These are phyloP conservation scores for Epicampocera succincta DNA, from an alignment of 2,888 invertebrate species.

Conservation along the genomic window DNA sequence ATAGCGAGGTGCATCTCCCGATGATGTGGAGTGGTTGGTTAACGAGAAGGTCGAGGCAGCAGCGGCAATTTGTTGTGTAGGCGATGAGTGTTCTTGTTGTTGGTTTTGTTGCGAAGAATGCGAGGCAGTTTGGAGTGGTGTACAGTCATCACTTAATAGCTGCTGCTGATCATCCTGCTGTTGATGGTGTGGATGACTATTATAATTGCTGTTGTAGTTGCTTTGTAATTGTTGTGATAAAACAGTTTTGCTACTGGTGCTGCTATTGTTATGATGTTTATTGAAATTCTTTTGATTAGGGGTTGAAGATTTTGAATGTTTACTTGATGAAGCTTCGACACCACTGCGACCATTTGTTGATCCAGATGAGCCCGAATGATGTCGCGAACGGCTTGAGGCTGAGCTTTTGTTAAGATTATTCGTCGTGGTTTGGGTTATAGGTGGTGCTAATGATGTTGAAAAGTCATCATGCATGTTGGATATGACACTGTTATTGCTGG, in stretches of 20 bases:
- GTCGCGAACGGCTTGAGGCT: constrained; percentile 68
- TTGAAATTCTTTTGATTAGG: constrained; percentile 69
- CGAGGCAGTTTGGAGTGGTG: constrained; percentile 65
- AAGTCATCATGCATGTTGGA: constrained; percentile 66
- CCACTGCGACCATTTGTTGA: constrained; percentile 56
- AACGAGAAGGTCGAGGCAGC: constrained; percentile 76
- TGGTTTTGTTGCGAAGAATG: constrained; percentile 67
- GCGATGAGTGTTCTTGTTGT: constrained; percentile 74
- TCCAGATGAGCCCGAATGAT: constrained; percentile 71
- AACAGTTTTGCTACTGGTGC: constrained; percentile 47
- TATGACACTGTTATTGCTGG: constrained; percentile 69
- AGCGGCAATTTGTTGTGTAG: constrained; percentile 77
- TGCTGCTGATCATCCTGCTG: constrained; percentile 56
- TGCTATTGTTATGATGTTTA: constrained; percentile 69
- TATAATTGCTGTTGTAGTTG: constrained; percentile 66
- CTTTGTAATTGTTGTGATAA: constrained; percentile 57
- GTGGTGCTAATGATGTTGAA: constrained; percentile 62
- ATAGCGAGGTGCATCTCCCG: constrained; percentile 73
- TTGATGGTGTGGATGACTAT: constrained; percentile 63
- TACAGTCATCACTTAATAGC: constrained; percentile 36
- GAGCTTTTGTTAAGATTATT: constrained; percentile 24
- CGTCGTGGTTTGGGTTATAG: constrained; percentile 66
- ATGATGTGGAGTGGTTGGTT: constrained; percentile 69
- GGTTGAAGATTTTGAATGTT: constrained; percentile 70
- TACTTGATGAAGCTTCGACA: constrained; percentile 68